Conservation (phyloP, 2,888 invertebrate species). For the Drosophila pseudotakahashii region DNA sequence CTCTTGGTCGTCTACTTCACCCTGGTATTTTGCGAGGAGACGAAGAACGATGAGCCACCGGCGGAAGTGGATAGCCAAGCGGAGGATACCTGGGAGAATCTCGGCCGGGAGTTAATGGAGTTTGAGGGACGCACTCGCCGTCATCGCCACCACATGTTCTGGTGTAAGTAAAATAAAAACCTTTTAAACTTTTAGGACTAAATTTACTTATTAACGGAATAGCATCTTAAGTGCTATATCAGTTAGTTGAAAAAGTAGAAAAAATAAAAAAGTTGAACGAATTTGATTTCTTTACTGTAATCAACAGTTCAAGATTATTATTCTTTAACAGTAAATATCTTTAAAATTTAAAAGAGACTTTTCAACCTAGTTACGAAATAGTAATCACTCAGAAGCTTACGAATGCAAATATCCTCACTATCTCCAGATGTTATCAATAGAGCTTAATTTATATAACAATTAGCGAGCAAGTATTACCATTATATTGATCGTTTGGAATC, state of each 20-base stretch:
- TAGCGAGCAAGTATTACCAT: conserved; percentile 23
- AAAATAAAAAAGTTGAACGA: too few species aligned
- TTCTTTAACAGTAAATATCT: too few species aligned
- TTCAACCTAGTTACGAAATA: background rate
- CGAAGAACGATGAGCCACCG: conserved; percentile 44
- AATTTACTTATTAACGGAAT: background rate
- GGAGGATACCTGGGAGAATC: conserved; percentile 49
- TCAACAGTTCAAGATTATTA: too few species aligned
- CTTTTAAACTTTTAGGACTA: background rate
- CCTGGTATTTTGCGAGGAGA: conserved; percentile 72
- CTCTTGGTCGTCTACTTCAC: conserved; percentile 74
- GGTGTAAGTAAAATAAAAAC: conserved; percentile 56
- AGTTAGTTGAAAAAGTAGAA: too few species aligned
- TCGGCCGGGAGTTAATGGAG: conserved; percentile 64
- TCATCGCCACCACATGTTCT: conserved; percentile 68
- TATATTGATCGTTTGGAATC: conserved; percentile 28
- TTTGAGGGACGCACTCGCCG: conserved; percentile 74
- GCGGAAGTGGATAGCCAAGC: conserved; percentile 42
- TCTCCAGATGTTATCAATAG: conserved; percentile 5
- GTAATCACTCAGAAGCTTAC: background rate
- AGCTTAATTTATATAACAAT: conserved; percentile 39
- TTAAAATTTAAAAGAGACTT: too few species aligned
- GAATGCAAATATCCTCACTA: background rate
- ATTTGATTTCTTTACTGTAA: too few species aligned
- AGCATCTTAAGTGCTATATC: too few species aligned